Evolutionary conservation across 2,888 invertebrate genomes (phyloP), one percentile per base, ranked within the genome.

Genomic region (Monochamus alternatus): DNA sequence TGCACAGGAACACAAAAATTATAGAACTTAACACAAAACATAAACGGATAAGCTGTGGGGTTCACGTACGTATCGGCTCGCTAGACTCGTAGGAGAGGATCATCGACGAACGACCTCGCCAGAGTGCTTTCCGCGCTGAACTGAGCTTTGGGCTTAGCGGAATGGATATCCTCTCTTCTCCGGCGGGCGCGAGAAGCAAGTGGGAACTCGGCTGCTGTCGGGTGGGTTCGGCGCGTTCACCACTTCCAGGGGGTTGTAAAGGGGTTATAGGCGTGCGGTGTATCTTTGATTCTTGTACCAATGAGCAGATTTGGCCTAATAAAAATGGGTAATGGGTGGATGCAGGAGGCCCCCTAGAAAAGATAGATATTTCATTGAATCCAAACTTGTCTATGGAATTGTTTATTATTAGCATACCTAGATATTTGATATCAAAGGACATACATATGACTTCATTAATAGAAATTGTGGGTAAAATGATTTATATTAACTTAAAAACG

Each of bases 171-270:
- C 12, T 43, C 68, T 55, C 55, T 60, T 43, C 43, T 60, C 73
- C 75, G 74, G 73, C 74, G 72, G 81, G 80, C 79, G 80, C 80
- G 76, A 75, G 78, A 76, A 82, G 80, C 82, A 84, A 85, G 83
- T 84, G 81, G 80, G 84, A 83, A 77, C 80, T 83, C 85, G 85
- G 82, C 81, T 70, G 75, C 80, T 80, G 80, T 85, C 86, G 87
- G 85, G 77, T 78, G 75, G 75, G 77, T 78, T 82, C 86, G 85
- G 78, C 66, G 77, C 65, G 66, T 60, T 73, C 78, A 76, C 75
- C 73, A 78, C 76, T 75, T 75, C 79, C 74, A 81, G 84, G 83
- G 85, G 84, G 83, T 82, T 79, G 76, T 70, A 76, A 85, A 84
- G 86, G 86, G 86, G 84, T 86, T 83, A 81, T 83, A 82, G 32